Base-by-base conservation (phyloP, 2,113 vertebrate genomes). In the Cochlearius cochlearius region DNA sequence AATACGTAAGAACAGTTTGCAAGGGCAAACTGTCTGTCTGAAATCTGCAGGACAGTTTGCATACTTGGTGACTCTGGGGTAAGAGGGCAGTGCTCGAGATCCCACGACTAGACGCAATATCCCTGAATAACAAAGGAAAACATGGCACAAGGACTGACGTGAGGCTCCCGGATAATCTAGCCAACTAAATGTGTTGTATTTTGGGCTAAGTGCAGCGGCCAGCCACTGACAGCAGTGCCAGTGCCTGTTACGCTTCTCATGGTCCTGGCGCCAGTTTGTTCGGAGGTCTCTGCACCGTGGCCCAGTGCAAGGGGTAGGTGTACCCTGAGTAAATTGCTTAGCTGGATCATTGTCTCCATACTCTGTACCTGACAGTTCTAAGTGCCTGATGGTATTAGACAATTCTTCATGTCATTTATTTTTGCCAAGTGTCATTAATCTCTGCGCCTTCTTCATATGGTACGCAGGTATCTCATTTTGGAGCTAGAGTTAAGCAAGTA, bases 271-370 rank as follows among this genome's bases (percentile, higher is more conserved):
- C 6, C 15, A 71, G 25, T 11, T 59, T 38, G 10, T 67, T 96
- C 73, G 71, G 13, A 75, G 29, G 59, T 17, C 8, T 71, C 38
- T n/a, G 8, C 23, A 6, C 41, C 15, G 19, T 55, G 41, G 27
- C 30, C 32, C 47, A 36, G 0, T 12, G 47, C 19, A 71, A 87
- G 32, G 26, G 2, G 6, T 5, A 21, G 50, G 50, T 3, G 8
- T 34, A 72, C 10, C 8, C n/a, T 17, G 47, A 49, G 16, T 53
- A 34, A 82, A 64, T 22, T 53, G 11, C 9, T 84, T 34, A 10
- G 38, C 10, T 38, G 32, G 36, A 83, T 82, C 27, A 27, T 29
- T 76, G 32, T 67, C 56, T 90, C 74, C n/a, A 11, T 30, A 16
- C 29, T 92, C 59, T 67, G 11, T 53, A 47, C 45, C 14, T 62